These are phyloP conservation scores for Myxocyprinus asiaticus DNA, from an alignment of 2,113 vertebrate genomes.

Conservation along the genomic window DNA sequence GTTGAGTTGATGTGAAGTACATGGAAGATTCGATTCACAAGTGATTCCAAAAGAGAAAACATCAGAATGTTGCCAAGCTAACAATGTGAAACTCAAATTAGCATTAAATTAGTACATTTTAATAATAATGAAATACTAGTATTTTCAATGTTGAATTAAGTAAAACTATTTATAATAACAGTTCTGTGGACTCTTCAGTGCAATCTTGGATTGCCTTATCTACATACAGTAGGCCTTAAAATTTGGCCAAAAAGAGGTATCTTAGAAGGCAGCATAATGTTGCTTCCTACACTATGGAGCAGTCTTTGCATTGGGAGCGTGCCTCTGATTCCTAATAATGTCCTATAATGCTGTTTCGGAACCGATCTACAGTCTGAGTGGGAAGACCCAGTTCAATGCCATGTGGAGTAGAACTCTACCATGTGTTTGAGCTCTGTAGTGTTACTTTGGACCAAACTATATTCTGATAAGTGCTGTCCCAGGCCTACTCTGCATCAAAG, in stretches of 20 bases:
- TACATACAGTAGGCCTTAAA: background rate
- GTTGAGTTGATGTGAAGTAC: too few relatives aligned
- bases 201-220: background rate
- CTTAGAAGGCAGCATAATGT: background rate
- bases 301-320: background rate
- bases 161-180: too few relatives aligned
- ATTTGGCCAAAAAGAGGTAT: background rate
- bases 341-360: background rate
- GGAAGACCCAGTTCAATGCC: background rate
- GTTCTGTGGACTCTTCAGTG: background rate
- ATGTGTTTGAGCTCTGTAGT: background rate
- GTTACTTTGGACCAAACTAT: slow-evolving; percentile 11
- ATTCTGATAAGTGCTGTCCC: slow-evolving; percentile 18
- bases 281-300: too few relatives aligned
- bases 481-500: background rate
- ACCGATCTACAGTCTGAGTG: background rate
- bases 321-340: background rate
- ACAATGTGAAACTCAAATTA: too few relatives aligned
- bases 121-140: too few relatives aligned
- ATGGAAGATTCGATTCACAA: background rate
- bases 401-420: background rate
- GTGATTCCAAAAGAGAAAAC: background rate
- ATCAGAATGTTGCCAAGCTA: too few relatives aligned
- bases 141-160: too few relatives aligned
- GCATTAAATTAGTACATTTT: too few relatives aligned